Percentiles rank a stretch among this genome's conserved stretches.
Evolutionary conservation across 2,113 vertebrate genomes (phyloP).

Genomic region (Mobula hypostoma): DNA sequence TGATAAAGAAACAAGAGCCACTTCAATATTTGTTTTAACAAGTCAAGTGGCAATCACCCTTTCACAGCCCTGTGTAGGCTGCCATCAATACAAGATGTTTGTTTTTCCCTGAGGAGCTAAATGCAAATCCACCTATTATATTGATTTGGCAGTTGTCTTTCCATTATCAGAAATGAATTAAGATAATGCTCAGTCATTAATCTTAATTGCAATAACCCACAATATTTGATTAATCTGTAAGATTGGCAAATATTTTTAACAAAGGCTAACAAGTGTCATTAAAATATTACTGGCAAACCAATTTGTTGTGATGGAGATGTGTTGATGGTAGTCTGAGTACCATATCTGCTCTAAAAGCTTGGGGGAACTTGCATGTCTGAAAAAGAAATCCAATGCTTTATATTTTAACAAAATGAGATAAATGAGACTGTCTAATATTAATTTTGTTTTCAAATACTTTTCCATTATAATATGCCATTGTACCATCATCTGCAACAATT

Average conservation of each 20-base stretch:
- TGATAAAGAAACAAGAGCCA: conserved; percentile 3
- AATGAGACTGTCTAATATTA: background rate
- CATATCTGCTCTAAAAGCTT: background rate
- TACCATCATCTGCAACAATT: background rate
- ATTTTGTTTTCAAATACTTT: conserved; percentile 30
- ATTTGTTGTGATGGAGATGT: background rate
- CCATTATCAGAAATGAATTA: background rate
- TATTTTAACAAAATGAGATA: background rate
- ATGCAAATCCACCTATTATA: background rate
- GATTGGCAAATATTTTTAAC: background rate
- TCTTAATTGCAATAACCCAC: background rate
- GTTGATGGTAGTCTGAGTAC: background rate
- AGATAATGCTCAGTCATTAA: background rate
- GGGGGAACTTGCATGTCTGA: no score
- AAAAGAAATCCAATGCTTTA: background rate
- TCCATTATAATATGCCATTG: background rate
- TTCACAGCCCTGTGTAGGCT: background rate
- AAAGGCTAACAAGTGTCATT: background rate
- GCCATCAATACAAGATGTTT: background rate
- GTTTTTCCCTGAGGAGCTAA: background rate
- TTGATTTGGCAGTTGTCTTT: background rate
- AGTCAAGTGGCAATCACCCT: background rate
- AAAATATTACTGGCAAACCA: conserved; percentile 3
- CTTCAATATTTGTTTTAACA: background rate
- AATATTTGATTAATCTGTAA: background rate